phyloP scores from a whole-genome alignment of 2,888 invertebrate genomes.

The Phorcus lineatus region DNA sequence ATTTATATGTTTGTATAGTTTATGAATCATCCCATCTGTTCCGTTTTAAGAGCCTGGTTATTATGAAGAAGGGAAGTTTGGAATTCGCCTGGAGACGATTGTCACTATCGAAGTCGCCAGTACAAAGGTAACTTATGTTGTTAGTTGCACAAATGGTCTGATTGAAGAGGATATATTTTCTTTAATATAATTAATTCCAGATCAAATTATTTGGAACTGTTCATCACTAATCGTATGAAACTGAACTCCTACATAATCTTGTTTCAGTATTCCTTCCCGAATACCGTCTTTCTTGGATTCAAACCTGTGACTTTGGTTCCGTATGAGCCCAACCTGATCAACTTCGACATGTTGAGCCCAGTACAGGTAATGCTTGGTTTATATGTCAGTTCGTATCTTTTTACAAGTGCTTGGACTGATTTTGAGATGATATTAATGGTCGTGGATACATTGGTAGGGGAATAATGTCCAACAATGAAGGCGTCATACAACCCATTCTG shows the following conservation, averaged over 20 bases:
- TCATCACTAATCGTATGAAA: too few species aligned
- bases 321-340: constrained; percentile 72
- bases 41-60: constrained; percentile 84
- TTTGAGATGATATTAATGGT: too few species aligned
- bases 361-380: constrained; percentile 58
- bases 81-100: constrained; percentile 88
- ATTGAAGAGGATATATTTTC: too few species aligned
- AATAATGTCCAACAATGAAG: too few species aligned
- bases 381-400: neutral
- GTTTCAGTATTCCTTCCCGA: constrained; percentile 56
- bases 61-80: constrained; percentile 91
- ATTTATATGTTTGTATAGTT: too few species aligned
- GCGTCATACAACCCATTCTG: too few species aligned
- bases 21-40: too few species aligned
- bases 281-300: constrained; percentile 64
- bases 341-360: constrained; percentile 57
- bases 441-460: too few species aligned
- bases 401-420: too few species aligned
- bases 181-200: too few species aligned
- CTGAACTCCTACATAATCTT: neutral
- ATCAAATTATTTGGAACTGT: too few species aligned
- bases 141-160: neutral
- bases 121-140: constrained; percentile 56
- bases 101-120: constrained; percentile 64
- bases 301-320: constrained; percentile 72